Percentiles rank a stretch among this genome's conserved stretches.
phyloP scores from a whole-genome alignment of 2,888 invertebrate species.

The Polydrusus pterygomalis region DNA sequence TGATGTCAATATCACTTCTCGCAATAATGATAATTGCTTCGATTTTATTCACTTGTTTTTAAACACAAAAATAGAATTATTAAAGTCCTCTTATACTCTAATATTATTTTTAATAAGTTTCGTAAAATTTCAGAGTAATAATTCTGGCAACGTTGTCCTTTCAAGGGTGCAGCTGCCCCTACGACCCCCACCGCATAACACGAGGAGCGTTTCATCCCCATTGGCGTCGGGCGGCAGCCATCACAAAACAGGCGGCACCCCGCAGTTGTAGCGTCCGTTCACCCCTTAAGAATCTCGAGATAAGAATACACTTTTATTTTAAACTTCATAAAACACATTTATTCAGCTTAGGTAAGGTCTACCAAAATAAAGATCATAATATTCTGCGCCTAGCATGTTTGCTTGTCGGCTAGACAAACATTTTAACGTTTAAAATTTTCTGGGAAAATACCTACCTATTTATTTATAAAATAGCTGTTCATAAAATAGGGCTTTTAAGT shows the following conservation, averaged over 20 bases:
- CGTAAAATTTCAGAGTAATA: neutral
- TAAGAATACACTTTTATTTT: constrained; percentile 38
- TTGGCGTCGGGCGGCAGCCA: constrained; percentile 66
- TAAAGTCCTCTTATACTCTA: no score
- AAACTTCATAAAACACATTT: constrained; percentile 49
- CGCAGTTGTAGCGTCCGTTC: constrained; percentile 60
- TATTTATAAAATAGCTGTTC: no score
- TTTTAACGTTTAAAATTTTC: neutral
- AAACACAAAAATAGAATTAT: no score
- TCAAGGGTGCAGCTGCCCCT: constrained; percentile 60
- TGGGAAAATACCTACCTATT: no score
- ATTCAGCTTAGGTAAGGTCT: constrained; percentile 52
- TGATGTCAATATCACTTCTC: no score
- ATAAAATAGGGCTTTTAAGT: no score
- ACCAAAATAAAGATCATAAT: constrained; percentile 59
- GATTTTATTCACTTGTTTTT: no score
- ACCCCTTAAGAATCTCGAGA: constrained; percentile 56
- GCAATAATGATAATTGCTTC: no score
- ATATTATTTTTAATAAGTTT: neutral
- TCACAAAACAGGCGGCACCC: constrained; percentile 66
- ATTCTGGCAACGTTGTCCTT: constrained; percentile 19
- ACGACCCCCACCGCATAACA: constrained; percentile 64
- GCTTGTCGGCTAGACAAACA: constrained; percentile 8
- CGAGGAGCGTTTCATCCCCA: constrained; percentile 60
- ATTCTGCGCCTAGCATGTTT: constrained; percentile 12